A percentile compares a stretch with the other conserved stretches of the same genome.
phyloP scores from a whole-genome alignment of 2,888 invertebrate species.

The Xanthia icteritia region DNA sequence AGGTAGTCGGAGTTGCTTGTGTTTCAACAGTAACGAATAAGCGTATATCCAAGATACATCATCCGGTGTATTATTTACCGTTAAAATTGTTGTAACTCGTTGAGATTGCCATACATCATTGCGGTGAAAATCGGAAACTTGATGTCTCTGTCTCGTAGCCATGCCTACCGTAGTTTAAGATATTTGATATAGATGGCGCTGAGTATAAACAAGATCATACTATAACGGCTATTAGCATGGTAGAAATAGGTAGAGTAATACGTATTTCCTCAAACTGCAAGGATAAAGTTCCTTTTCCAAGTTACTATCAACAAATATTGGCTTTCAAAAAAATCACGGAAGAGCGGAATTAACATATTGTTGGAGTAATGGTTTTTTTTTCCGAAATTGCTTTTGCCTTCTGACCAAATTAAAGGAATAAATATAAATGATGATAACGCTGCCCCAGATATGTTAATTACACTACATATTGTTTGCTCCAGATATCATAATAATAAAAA shows the following conservation, averaged over 20 bases:
- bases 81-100: no score
- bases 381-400: background rate
- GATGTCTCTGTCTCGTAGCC: background rate
- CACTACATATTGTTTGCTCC: background rate
- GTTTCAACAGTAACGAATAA: background rate
- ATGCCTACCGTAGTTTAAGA: background rate
- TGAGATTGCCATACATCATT: background rate
- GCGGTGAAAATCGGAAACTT: conserved; percentile 34
- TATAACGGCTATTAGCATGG: background rate
- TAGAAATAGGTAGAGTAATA: background rate
- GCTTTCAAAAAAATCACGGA: background rate
- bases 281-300: background rate
- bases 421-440: background rate
- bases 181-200: conserved; percentile 34
- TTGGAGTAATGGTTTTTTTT: background rate
- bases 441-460: conserved; percentile 3
- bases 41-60: no score
- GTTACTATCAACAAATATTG: background rate
- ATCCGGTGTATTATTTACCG: background rate
- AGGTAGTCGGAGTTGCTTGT: background rate
- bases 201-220: background rate
- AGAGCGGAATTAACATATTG: background rate
- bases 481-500: conserved; percentile 13
- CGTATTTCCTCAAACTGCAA: background rate
- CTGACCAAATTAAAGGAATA: background rate